Evolutionary conservation across 2,113 vertebrate species (phyloP), one percentile per base, ranked within the genome.

Genomic region (Lasiurus cinereus): DNA sequence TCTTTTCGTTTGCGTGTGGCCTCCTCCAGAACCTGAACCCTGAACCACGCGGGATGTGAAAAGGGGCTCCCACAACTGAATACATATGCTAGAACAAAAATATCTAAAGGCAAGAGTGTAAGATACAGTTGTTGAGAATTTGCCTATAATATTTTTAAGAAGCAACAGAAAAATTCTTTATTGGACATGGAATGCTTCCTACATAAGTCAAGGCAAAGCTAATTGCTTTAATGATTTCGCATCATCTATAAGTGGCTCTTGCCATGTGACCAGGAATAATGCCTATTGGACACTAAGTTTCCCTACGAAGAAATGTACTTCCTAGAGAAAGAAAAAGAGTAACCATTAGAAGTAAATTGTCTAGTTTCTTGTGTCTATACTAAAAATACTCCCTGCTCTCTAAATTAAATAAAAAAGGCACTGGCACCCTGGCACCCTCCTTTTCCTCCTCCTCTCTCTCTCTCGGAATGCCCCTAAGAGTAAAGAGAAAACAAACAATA

Each of bases 221-320:
- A 73, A 78, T 1, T 95, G 46, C n/a, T 89, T 82, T 67, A 82
- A 94, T 79, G 59, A 94, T 64, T 52, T 33, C 62, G 19, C 14
- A 72, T 56, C 14, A 9, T 33, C 48, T 46, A 70, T 24, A 80
- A 59, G 46, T 48, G 43, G 13, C 70, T 87, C 18, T 84, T 24
- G 11, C 84, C 56, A 77, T 59, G 36, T 83, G 39, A 92, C 87
- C 2, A 94, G 69, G n/a, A 96, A 80, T 36, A 73, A 67, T 3
- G 12, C 31, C 59, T 89, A 76, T 31, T 64, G 46, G 36, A 85
- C 16, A 80, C 13, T 66, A 59, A 27, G 13, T 43, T 79, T 36
- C 64, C 64, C 33, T 22, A 43, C 15, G 50, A 87, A 91, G 59
- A 96, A 85, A 88, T 70, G 48, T 3, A 18, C n/a, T 88, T 88